phyloP scores from a whole-genome alignment of 30 jellyfish, hydroid and myxozoan genomes.

The Hydractinia echinata region DNA sequence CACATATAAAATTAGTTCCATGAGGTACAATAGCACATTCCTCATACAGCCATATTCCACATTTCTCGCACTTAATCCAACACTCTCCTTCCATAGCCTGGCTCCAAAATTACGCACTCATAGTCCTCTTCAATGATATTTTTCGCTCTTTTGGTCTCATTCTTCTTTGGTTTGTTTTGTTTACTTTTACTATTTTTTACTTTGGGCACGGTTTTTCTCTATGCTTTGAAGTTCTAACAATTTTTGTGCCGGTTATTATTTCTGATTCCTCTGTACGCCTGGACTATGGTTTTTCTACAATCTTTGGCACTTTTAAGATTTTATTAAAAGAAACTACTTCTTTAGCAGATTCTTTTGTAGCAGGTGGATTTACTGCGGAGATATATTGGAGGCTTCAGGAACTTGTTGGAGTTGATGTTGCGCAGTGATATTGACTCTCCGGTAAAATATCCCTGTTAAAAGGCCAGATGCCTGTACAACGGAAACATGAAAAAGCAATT shows the following conservation, averaged over 20 bases:
- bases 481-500: too few species aligned
- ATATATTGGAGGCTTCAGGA: too few species aligned
- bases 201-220: neutral
- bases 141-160: neutral
- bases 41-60: conserved; percentile 26
- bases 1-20: neutral
- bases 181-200: neutral
- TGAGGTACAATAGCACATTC: conserved; percentile 2
- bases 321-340: neutral
- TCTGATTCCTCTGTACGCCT: conserved; percentile 22
- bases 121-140: neutral
- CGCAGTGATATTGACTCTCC: too few species aligned
- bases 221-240: neutral
- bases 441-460: too few species aligned
- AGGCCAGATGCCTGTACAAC: too few species aligned
- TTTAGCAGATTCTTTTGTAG: too few species aligned
- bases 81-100: conserved; percentile 1
- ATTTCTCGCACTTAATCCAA: conserved; percentile 20
- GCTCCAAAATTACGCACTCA: neutral
- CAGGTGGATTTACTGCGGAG: too few species aligned
- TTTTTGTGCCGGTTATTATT: conserved; percentile 16
- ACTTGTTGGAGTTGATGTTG: conserved; percentile 4
- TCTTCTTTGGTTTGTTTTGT: neutral
- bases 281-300: conserved; percentile 5
- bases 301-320: conserved; percentile 23